Conservation (phyloP, 2,888 invertebrate species). For the Lasioglossum vierecki region DNA sequence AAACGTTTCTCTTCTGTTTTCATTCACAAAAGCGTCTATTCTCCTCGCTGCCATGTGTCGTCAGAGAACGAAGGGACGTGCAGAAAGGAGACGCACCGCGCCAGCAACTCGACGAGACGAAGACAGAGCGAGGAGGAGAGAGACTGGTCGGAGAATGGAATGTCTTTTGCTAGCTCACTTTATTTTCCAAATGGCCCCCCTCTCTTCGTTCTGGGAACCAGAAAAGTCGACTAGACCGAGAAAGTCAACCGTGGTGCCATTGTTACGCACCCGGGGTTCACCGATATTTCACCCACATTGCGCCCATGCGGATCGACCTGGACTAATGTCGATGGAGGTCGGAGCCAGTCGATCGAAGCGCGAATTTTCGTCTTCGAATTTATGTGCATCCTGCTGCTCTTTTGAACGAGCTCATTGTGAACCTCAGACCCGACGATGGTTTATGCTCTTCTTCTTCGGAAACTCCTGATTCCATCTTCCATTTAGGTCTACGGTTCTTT, state of each 20-base stretch:
- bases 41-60: conserved; percentile 61
- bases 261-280: conserved; percentile 35
- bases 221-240: conserved; percentile 46
- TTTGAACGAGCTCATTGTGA: not conserved
- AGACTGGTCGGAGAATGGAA: conserved; percentile 34
- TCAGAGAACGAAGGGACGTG: conserved; percentile 40
- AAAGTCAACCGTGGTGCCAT: conserved; percentile 58
- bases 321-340: conserved; percentile 40
- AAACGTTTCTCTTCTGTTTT: conserved; percentile 65
- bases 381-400: conserved; percentile 16
- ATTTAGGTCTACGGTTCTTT: not conserved
- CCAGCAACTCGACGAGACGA: not conserved
- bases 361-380: conserved; percentile 40
- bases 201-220: conserved; percentile 31
- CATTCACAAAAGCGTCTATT: conserved; percentile 65
- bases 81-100: conserved; percentile 16
- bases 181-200: conserved; percentile 69
- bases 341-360: conserved; percentile 37
- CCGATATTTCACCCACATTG: conserved; percentile 60
- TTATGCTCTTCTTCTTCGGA: not conserved
- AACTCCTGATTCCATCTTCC: not conserved
- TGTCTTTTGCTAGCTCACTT: conserved; percentile 61
- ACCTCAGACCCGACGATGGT: not conserved
- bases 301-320: conserved; percentile 28
- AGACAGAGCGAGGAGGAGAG: not conserved